Percentiles rank a stretch among this genome's conserved stretches.
These are phyloP conservation scores for Aleadryas rufinucha DNA, from an alignment of 2,113 vertebrate genomes.

Conservation along the genomic window DNA sequence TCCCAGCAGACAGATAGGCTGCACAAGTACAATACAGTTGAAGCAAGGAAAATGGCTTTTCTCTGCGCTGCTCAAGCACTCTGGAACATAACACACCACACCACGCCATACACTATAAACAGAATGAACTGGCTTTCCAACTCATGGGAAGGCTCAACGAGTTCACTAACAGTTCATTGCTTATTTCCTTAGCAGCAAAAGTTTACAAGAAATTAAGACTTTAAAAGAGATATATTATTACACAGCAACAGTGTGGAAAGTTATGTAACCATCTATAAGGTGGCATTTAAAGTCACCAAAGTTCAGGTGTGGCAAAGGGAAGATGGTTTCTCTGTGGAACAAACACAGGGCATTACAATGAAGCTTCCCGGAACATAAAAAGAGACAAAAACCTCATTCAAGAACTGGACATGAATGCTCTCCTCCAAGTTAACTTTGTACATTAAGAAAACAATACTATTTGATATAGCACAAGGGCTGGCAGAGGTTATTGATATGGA, in stretches of 20 bases:
- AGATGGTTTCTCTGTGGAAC: not conserved
- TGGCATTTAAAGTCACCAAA: not conserved
- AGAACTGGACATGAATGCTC: not conserved
- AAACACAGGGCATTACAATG: not conserved
- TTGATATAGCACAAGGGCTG: not conserved
- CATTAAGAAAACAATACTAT: not conserved
- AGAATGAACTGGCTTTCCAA: not conserved
- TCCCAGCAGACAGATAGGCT: not conserved
- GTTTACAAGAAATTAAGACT: not conserved
- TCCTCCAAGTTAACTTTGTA: not conserved
- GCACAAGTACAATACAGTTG: fast-evolving
- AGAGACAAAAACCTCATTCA: not conserved
- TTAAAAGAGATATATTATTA: not conserved
- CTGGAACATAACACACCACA: not conserved
- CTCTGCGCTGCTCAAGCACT: not conserved
- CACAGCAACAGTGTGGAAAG: not conserved
- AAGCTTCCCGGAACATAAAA: not conserved
- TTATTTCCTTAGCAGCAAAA: not conserved
- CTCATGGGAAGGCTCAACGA: not conserved
- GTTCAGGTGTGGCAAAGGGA: not conserved
- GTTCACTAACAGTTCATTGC: not conserved
- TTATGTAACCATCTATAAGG: not conserved
- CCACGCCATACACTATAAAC: not conserved
- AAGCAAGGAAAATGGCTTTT: not conserved
- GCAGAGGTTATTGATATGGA: not conserved